A percentile compares a stretch with the other conserved stretches of the same genome.
phyloP scores from a whole-genome alignment of 2,113 vertebrate species.

The Phasianus colchicus region DNA sequence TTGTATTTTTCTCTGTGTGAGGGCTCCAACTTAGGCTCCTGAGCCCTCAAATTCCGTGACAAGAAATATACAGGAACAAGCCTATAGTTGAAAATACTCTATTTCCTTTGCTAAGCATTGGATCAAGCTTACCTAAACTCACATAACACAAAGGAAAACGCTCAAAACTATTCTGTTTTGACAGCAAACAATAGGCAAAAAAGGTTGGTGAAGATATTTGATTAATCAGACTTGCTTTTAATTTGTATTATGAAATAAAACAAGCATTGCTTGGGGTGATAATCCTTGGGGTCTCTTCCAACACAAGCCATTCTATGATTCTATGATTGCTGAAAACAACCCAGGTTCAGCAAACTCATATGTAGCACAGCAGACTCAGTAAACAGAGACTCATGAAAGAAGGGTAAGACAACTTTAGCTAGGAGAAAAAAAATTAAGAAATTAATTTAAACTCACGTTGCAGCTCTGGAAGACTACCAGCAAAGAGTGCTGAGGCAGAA shows the following conservation, averaged over 20 bases:
- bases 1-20: not conserved
- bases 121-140: slow-evolving; percentile 7
- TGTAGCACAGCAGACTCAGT: not conserved
- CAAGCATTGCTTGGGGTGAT: not conserved
- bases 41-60: not conserved
- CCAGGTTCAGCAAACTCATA: not conserved
- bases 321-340: not conserved
- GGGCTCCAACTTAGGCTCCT: not conserved
- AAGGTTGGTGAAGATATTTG: not conserved
- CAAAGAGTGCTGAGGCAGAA: slow-evolving; percentile 50
- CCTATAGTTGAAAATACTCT: not conserved
- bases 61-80: not conserved
- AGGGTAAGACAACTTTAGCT: not conserved
- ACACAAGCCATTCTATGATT: no score
- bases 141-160: not conserved
- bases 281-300: no score
- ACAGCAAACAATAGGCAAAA: not conserved
- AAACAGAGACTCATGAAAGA: not conserved
- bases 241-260: not conserved
- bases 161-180: not conserved
- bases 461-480: slow-evolving; percentile 43
- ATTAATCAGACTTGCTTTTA: not conserved
- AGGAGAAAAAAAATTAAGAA: not conserved
- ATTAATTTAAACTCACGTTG: not conserved
- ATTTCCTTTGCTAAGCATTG: not conserved